Base-by-base conservation (phyloP, 2,797 vertebrate species). In the Microctenopoma lineatum region DNA sequence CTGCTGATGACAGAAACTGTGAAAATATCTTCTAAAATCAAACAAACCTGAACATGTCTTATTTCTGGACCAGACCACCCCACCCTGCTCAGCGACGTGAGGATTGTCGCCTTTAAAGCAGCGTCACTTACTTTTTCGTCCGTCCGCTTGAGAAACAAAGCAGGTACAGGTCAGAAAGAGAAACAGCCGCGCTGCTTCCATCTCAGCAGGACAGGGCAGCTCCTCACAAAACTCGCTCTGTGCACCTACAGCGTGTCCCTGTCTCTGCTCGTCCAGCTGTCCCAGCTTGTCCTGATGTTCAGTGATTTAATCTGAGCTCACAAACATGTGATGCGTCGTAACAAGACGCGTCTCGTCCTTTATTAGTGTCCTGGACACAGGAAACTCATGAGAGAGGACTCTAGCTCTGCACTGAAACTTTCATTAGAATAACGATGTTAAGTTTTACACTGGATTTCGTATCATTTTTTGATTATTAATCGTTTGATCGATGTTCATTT, bases 261-360 rank as follows among this genome's bases (percentile, higher is more conserved):
- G 50, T 26, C 54, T 39, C 46, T 59, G 76, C 66, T 48, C 47
- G 46, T 44, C 65, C 80, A 48, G 62, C 67, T 77, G 70, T 60
- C 11, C 13, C 52, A 53, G 70, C 5, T 47, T 18, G 64, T 66
- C 77, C 75, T 41, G 64, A 57, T 47, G 70, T 67, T 57, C 64
- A 25, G 1, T 85, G 73, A 92, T 91, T 85, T 57, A 93, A 91
- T 91, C 59, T 61, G 79, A 59, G 80, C 64, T n/a, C 89, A 61
- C 66, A 65, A 90, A 95, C 97, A 98, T 97, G 97, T 98, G 97
- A 97, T 86, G 89, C 84, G 72, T 74, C 85, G 88, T 96, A 97
- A 96, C 93, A 63, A 91, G 95, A 87, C 69, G 80, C 95, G 92
- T 84, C 94, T 95, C 93, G 94, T 94, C 92, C 70, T 88, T 90